Evolutionary conservation across 2,113 vertebrate genomes (phyloP).

Genomic region (Chaetodon trifascialis): DNA sequence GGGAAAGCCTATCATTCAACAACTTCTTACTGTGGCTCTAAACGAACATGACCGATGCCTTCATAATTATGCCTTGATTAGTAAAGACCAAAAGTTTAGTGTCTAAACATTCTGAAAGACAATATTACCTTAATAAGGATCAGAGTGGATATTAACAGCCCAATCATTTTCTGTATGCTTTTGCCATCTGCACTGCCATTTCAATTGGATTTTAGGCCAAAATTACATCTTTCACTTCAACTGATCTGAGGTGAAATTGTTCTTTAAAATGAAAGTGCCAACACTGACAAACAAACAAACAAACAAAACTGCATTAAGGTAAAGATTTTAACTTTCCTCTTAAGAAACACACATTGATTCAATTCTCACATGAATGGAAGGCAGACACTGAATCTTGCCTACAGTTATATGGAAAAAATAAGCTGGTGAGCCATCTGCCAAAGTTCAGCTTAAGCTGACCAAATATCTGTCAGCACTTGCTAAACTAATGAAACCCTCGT

Average conservation of each 20-base stretch:
- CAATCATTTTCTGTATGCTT: neutral
- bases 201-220: neutral
- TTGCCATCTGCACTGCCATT: neutral
- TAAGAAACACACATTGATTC: neutral
- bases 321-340: neutral
- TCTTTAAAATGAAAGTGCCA: neutral
- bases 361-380: neutral
- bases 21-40: conserved; percentile 13
- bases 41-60: conserved; percentile 28
- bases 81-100: neutral
- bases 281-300: neutral
- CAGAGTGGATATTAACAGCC: neutral
- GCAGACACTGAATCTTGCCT: neutral
- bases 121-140: neutral
- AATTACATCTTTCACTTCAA: neutral
- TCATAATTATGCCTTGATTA: conserved; percentile 31
- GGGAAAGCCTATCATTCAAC: conserved; percentile 57
- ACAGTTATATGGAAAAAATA: conserved; percentile 6
- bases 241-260: neutral
- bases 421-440: conserved; percentile 52
- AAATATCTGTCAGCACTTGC: conserved; percentile 63
- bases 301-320: neutral
- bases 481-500: conserved; percentile 62
- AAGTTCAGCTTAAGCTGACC: conserved; percentile 48
- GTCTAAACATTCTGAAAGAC: neutral